A percentile compares a stretch with the other conserved stretches of the same genome.
phyloP scores from a whole-genome alignment of 1,140 invertebrate species.

The Nymphalis io region DNA sequence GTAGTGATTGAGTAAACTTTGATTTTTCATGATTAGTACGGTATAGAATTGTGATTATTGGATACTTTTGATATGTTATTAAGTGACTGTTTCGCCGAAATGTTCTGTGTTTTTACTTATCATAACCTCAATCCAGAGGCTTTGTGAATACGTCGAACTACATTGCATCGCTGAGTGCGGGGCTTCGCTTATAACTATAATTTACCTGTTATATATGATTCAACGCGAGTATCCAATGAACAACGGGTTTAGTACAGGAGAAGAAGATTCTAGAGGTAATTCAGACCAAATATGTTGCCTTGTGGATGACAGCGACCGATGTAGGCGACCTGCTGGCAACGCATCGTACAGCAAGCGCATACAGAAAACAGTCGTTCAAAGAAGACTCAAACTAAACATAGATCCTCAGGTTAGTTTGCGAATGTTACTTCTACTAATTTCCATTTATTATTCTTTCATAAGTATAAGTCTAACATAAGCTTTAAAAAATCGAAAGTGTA shows the following conservation, averaged over 20 bases:
- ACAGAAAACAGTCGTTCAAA: constrained; percentile 96
- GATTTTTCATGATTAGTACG: constrained; percentile 32
- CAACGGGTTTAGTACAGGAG: constrained; percentile 94
- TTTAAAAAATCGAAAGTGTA: constrained; percentile 9
- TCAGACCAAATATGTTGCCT: constrained; percentile 96
- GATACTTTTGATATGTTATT: constrained; percentile 47
- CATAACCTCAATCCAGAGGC: constrained; percentile 71
- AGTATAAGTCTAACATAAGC: neutral
- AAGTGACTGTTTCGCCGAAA: constrained; percentile 53
- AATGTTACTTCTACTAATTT: constrained; percentile 27
- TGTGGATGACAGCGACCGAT: constrained; percentile 93
- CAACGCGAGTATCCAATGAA: constrained; percentile 83
- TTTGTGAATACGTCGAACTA: constrained; percentile 71
- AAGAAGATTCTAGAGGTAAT: constrained; percentile 91
- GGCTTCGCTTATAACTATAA: constrained; percentile 53
- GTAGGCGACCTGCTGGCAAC: constrained; percentile 93
- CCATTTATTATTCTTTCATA: constrained; percentile 30
- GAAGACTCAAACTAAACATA: constrained; percentile 93
- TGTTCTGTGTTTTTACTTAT: constrained; percentile 64
- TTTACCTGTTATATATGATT: constrained; percentile 79
- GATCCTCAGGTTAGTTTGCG: constrained; percentile 86
- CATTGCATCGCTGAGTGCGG: constrained; percentile 57
- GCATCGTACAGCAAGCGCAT: constrained; percentile 98
- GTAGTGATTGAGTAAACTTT: constrained; percentile 52
- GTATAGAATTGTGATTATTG: constrained; percentile 37